These are phyloP conservation scores for Beris morrisii DNA, from an alignment of 2,888 invertebrate genomes.

Conservation along the genomic window DNA sequence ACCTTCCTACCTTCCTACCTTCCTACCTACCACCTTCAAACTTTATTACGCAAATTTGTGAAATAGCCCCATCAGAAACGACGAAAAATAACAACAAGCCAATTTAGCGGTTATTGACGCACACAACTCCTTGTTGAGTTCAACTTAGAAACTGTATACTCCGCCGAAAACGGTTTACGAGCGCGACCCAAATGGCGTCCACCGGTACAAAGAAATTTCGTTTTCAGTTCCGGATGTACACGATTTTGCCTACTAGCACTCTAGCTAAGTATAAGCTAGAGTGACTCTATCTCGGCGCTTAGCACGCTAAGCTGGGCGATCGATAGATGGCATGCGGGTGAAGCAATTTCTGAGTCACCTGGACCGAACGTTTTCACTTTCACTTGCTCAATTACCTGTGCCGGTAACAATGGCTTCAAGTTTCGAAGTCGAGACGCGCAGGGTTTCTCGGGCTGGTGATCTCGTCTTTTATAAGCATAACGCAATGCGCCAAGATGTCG, in stretches of 20 bases:
- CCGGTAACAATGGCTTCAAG: conserved; percentile 11
- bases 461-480: no score
- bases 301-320: background rate
- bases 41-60: background rate
- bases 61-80: background rate
- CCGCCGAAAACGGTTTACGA: conserved; percentile 5
- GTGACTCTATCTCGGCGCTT: background rate
- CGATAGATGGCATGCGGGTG: background rate
- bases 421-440: background rate
- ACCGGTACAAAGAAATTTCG: conserved; percentile 35
- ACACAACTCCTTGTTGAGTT: background rate
- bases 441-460: no score
- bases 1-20: no score
- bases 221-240: conserved; percentile 37
- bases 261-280: conserved; percentile 8
- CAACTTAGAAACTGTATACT: conserved; percentile 6
- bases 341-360: conserved; percentile 33
- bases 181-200: conserved; percentile 10
- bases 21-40: no score
- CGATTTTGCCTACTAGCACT: conserved; percentile 4
- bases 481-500: background rate
- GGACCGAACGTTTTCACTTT: conserved; percentile 35
- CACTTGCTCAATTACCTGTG: conserved; percentile 33
- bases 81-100: conserved; percentile 4
- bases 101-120: conserved; percentile 28